These are phyloP conservation scores for Chalcosyrphus nemorum DNA, from an alignment of 2,888 invertebrate genomes.

Conservation along the genomic window DNA sequence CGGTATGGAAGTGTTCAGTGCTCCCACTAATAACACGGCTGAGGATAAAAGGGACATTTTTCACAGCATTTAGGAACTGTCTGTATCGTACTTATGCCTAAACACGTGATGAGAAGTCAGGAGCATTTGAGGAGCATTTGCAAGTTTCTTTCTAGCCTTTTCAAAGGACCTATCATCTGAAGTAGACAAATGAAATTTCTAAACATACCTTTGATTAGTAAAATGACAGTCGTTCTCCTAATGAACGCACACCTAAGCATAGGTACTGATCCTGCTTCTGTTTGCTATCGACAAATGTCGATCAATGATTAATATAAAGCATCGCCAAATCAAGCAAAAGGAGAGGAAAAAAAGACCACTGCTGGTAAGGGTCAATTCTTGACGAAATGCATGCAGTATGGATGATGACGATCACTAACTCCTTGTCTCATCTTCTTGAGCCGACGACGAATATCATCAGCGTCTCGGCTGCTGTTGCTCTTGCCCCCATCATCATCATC, in stretches of 20 bases:
- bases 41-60: too few species aligned
- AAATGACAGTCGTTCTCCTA: too few species aligned
- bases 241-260: slow-evolving; percentile 15
- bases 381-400: slow-evolving; percentile 56
- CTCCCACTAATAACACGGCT: too few species aligned
- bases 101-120: too few species aligned
- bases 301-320: slow-evolving; percentile 69
- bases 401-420: slow-evolving; percentile 44
- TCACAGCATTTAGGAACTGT: too few species aligned
- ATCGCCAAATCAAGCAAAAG: slow-evolving; percentile 37
- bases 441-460: slow-evolving; percentile 15
- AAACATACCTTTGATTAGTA: too few species aligned
- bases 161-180: too few species aligned
- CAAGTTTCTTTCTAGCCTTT: too few species aligned
- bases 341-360: background rate
- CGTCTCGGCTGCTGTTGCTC: background rate
- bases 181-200: too few species aligned
- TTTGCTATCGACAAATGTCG: slow-evolving; percentile 54
- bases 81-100: too few species aligned
- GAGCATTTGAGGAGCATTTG: too few species aligned
- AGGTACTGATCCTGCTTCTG: slow-evolving; percentile 44
- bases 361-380: slow-evolving; percentile 51
- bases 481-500: slow-evolving; percentile 3
- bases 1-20: too few species aligned
- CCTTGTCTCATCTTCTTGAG: slow-evolving; percentile 29